Evolutionary conservation across 2,113 vertebrate species (phyloP).

Genomic region (Rhizomys pruinosus): DNA sequence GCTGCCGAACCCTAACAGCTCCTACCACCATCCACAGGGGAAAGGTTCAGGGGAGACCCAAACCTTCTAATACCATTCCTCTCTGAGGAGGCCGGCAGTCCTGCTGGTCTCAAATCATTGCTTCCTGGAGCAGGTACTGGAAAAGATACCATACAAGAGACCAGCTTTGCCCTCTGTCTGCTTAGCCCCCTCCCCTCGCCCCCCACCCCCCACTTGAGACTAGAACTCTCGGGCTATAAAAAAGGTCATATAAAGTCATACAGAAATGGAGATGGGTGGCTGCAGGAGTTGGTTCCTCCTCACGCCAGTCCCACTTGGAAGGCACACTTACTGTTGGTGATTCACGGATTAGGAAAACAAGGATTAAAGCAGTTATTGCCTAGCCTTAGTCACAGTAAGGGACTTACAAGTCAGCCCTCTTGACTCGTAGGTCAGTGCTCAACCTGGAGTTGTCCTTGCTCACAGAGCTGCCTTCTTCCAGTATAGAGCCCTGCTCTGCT

Average conservation of each 20-base stretch:
- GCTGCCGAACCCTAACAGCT: neutral
- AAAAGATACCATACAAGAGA: neutral
- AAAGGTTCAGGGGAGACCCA: neutral
- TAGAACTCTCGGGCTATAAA: neutral
- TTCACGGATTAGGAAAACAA: conserved; percentile 36
- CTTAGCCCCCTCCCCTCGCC: too few relatives aligned
- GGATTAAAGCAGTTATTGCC: neutral
- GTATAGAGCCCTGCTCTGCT: neutral
- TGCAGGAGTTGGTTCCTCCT: neutral
- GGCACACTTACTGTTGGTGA: neutral
- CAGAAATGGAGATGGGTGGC: neutral
- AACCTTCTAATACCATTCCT: neutral
- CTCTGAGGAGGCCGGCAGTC: neutral
- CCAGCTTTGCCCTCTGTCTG: neutral
- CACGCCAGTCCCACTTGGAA: neutral
- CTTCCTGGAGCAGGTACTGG: neutral
- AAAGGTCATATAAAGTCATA: neutral
- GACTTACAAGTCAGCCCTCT: neutral
- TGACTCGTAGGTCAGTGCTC: neutral
- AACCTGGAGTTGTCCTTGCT: too few relatives aligned
- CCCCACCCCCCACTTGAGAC: neutral
- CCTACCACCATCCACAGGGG: neutral
- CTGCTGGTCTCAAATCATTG: neutral
- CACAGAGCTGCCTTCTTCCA: neutral
- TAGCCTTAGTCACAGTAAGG: neutral